Percentiles rank a stretch among this genome's conserved stretches.
phyloP scores from a whole-genome alignment of 2,113 vertebrate genomes.

The Rhipidura dahli region DNA sequence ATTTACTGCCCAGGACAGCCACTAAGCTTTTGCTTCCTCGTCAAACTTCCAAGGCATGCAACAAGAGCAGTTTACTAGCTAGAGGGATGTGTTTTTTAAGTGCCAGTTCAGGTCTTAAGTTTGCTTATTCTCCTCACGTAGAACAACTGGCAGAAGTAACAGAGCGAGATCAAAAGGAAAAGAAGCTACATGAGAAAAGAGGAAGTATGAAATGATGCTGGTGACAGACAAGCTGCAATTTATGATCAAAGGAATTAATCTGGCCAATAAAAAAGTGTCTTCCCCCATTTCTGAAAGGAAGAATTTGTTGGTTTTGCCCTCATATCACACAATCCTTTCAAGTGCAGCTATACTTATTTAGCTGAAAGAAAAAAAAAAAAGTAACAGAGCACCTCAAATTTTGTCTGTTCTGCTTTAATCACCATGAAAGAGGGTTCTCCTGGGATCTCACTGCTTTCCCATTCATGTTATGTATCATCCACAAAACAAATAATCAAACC shows the following conservation, averaged over 20 bases:
- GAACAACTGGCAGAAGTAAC: slow-evolving; percentile 24
- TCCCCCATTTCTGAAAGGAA: not conserved
- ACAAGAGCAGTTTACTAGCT: not conserved
- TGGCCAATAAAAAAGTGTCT: slow-evolving; percentile 3
- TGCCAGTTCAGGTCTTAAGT: not conserved
- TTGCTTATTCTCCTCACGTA: slow-evolving; percentile 38
- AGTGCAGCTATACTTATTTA: not conserved
- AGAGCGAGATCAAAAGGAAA: slow-evolving; percentile 52
- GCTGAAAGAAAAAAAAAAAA: not conserved
- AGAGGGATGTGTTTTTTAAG: not conserved
- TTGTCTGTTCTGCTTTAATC: slow-evolving; percentile 15
- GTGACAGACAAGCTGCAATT: slow-evolving; percentile 38
- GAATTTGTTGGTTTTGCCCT: slow-evolving; percentile 8
- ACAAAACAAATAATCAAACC: not conserved
- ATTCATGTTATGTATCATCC: not conserved
- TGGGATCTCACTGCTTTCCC: not conserved
- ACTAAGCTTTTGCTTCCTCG: not conserved
- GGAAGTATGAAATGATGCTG: slow-evolving; percentile 41
- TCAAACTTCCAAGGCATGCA: not conserved
- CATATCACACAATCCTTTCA: not conserved
- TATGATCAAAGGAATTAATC: slow-evolving; percentile 47
- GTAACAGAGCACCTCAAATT: not conserved
- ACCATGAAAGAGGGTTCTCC: not conserved
- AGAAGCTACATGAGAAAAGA: slow-evolving; percentile 17
- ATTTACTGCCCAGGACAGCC: not conserved